phyloP scores from a whole-genome alignment of 2,888 invertebrate genomes.

The Fabriciana adippe region DNA sequence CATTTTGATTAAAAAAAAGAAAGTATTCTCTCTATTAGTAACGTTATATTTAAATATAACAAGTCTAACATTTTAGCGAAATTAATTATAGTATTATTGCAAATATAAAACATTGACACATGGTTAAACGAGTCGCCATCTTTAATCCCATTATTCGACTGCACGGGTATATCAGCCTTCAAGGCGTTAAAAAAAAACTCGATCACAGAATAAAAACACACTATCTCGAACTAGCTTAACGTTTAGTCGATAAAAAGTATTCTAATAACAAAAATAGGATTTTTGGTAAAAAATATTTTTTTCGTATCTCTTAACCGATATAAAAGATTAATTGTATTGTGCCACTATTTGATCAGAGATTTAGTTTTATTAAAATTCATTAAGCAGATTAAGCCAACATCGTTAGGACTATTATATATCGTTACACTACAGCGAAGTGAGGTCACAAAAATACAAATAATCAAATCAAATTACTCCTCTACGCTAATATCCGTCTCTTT shows the following conservation, averaged over 20 bases:
- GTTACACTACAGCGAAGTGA: constrained; percentile 23
- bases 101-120: too few species aligned
- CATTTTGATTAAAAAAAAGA: too few species aligned
- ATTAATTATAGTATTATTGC: too few species aligned
- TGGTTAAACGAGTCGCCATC: too few species aligned
- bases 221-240: constrained; percentile 63
- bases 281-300: constrained; percentile 70
- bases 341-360: constrained; percentile 50
- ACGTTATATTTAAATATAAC: too few species aligned
- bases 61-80: too few species aligned
- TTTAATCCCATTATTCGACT: too few species aligned
- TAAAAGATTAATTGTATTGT: constrained; percentile 57
- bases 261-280: constrained; percentile 75
- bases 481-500: not conserved
- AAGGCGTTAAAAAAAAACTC: constrained; percentile 61
- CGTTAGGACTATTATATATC: constrained; percentile 18
- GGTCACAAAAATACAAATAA: constrained; percentile 12
- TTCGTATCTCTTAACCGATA: constrained; percentile 63
- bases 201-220: constrained; percentile 73
- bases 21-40: too few species aligned
- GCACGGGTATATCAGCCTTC: constrained; percentile 49
- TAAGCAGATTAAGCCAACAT: constrained; percentile 25
- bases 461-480: constrained; percentile 6
- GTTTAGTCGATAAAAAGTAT: constrained; percentile 63
- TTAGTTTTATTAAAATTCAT: constrained; percentile 25